Evolutionary conservation across 2,888 invertebrate genomes (phyloP), one percentile per base, ranked within the genome.

Genomic region (Anaspis maculata): DNA sequence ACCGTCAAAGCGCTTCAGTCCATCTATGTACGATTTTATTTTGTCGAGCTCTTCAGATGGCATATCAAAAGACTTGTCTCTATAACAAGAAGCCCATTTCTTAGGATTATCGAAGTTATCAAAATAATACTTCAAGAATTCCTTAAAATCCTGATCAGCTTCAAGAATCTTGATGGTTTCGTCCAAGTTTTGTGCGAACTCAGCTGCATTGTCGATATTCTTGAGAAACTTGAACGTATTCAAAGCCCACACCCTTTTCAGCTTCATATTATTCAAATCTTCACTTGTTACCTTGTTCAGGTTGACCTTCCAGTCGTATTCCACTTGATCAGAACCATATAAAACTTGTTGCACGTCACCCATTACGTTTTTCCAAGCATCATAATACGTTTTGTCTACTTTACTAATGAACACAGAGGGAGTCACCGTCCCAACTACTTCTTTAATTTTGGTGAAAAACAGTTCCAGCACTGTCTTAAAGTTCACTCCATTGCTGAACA

Each of bases 221-320:
- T 32, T 23, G n/a, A 39, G n/a, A 4, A 14, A 19, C 16, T 33
- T 35, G 5, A 39, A 13, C 1, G 32, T 32, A 19, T 39, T 30
- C 9, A 23, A 36, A 10, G 36, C 16, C 39, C 39, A 39, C 16
- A 32, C 30, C 5, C 39, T 25, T 30, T 39, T 36, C 1, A 33
- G 13, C 30, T 25, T 16, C 2, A 36, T 39, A 4, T 32, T 36
- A 5, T 32, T 30, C 4, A 25, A 15, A 27, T 39, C 36, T 3
- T 6, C 15, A 25, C 30, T 32, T 5, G 15, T 13, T 5, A 39
- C 30, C 2, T 30, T 29, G 12, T 39, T 39, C 12, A 39, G 13
- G 24, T 36, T 39, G 6, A 33, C 13, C 30, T 39, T 39, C 35
- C 35, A 39, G 13, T 36, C 36, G 19, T 29, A 11, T 15, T 36